These are phyloP conservation scores for Lamprologus ornatipinnis DNA, from an alignment of 2,113 vertebrate genomes.

Conservation along the genomic window DNA sequence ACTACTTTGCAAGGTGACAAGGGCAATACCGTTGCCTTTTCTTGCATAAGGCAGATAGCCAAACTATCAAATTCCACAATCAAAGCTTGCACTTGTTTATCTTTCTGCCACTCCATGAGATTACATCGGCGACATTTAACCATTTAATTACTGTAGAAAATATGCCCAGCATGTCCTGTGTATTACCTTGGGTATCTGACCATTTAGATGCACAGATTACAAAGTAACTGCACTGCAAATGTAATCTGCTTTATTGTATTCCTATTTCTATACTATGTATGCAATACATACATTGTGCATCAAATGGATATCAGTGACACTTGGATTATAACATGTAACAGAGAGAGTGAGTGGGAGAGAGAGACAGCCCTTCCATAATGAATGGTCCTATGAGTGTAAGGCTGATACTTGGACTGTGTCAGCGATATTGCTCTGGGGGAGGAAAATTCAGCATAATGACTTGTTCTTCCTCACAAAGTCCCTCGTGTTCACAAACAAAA, in stretches of 20 bases:
- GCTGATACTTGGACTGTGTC: neutral
- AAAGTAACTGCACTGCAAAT: neutral
- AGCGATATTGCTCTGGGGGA: neutral
- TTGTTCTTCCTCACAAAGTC: neutral
- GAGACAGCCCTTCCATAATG: slow-evolving; percentile 1
- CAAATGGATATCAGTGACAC: neutral
- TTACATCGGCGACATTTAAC: neutral
- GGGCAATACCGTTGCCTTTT: slow-evolving; percentile 14
- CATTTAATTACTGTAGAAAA: slow-evolving; percentile 4
- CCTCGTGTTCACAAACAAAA: neutral
- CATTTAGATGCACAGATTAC: neutral
- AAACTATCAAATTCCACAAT: slow-evolving; percentile 12
- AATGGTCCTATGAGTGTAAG: neutral
- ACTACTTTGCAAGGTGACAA: neutral
- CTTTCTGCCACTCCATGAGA: neutral
- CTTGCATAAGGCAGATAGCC: neutral
- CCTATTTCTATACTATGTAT: neutral
- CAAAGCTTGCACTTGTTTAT: neutral
- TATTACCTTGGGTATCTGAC: neutral
- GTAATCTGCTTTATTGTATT: neutral
- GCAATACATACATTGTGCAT: neutral
- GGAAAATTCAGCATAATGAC: neutral
- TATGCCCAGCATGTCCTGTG: slow-evolving; percentile 21
- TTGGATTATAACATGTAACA: neutral
- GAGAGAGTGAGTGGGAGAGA: neutral